A percentile compares a stretch with the other conserved stretches of the same genome.
phyloP scores from a whole-genome alignment of 2,797 vertebrate species.

The Geotrypetes seraphini region DNA sequence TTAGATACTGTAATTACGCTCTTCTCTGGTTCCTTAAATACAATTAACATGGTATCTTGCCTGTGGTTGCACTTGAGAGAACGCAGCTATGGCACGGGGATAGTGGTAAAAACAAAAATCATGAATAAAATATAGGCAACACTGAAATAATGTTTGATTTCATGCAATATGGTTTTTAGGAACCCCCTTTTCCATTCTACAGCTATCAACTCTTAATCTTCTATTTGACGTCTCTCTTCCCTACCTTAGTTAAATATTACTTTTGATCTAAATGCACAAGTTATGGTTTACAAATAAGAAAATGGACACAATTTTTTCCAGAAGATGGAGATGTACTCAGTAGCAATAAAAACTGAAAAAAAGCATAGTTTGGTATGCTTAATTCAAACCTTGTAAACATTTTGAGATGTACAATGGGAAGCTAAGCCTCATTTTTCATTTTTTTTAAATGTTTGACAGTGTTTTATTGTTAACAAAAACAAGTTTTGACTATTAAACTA shows the following conservation, averaged over 20 bases:
- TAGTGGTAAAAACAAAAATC: too few relatives aligned
- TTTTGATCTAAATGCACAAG: too few relatives aligned
- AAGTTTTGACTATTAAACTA: conserved; percentile 21
- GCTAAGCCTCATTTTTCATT: conserved; percentile 7
- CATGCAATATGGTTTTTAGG: too few relatives aligned
- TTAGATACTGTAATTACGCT: conserved; percentile 11
- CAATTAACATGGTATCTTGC: conserved; percentile 8
- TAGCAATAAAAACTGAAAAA: conserved; percentile 36
- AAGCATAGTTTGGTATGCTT: conserved; percentile 7
- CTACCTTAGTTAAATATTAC: too few relatives aligned
- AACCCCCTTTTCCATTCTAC: too few relatives aligned
- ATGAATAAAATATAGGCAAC: too few relatives aligned
- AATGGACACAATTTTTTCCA: conserved; percentile 19
- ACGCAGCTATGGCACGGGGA: too few relatives aligned
- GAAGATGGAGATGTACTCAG: conserved; percentile 43
- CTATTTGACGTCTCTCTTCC: too few relatives aligned
- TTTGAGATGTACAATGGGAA: conserved; percentile 4
- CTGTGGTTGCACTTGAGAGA: conserved; percentile 15
- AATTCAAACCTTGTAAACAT: conserved; percentile 10
- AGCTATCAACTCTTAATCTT: too few relatives aligned
- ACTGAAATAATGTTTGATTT: too few relatives aligned
- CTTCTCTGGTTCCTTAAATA: conserved; percentile 18
- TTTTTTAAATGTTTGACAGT: conserved; percentile 12
- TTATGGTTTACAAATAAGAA: too few relatives aligned
- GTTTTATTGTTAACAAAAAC: conserved; percentile 11